phyloP scores from a whole-genome alignment of 92 coral and sea anemone species.

The Porites evermanni region DNA sequence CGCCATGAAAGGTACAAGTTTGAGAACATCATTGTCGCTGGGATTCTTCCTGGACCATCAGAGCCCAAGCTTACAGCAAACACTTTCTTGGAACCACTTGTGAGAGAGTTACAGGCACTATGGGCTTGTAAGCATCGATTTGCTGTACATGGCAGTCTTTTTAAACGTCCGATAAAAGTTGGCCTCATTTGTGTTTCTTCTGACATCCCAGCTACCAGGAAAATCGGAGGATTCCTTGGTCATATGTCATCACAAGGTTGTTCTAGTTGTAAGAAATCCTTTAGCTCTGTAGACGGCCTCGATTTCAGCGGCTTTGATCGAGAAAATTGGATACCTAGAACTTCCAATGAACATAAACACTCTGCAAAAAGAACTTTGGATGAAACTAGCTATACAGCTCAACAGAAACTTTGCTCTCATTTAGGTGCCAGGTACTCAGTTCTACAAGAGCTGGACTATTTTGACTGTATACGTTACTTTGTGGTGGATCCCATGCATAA shows the following conservation, averaged over 20 bases:
- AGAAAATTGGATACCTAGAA: constrained; percentile 51
- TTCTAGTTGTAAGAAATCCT: constrained; percentile 49
- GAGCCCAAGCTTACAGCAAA: constrained; percentile 74
- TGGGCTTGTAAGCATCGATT: constrained; percentile 52
- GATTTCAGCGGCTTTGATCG: constrained; percentile 73
- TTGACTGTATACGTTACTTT: constrained; percentile 70
- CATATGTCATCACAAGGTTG: constrained; percentile 82
- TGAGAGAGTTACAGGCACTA: constrained; percentile 49
- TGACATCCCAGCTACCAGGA: constrained; percentile 76
- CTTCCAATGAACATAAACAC: constrained; percentile 58
- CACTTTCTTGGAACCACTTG: constrained; percentile 70
- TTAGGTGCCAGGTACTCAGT: constrained; percentile 79
- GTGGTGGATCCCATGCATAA: constrained; percentile 72
- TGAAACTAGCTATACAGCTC: constrained; percentile 45
- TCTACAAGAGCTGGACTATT: constrained; percentile 59
- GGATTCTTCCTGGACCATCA: constrained; percentile 76
- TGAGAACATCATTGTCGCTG: constrained; percentile 74
- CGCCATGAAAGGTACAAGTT: constrained; percentile 66
- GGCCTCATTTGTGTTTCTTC: constrained; percentile 71
- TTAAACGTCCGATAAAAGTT: constrained; percentile 42
- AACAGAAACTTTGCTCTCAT: constrained; percentile 47
- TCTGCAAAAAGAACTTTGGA: constrained; percentile 38
- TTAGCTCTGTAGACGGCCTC: constrained; percentile 16
- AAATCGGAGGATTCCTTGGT: constrained; percentile 73
- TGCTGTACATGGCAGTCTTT: constrained; percentile 44